phyloP scores from a whole-genome alignment of 2,113 vertebrate species.

The Indicator indicator region DNA sequence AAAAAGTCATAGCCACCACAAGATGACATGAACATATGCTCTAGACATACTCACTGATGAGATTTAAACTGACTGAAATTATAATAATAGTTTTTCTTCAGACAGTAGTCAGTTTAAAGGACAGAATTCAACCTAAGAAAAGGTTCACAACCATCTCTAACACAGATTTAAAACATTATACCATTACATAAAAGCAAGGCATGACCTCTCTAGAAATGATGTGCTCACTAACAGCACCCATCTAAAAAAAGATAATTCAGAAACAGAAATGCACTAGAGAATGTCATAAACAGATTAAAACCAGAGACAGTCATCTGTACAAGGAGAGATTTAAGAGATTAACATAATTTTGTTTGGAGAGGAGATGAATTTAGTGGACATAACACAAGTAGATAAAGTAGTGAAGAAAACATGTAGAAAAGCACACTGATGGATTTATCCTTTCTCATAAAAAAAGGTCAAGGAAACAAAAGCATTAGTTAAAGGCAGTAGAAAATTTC shows the following conservation, averaged over 20 bases:
- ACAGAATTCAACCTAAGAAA: background rate
- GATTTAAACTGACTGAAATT: background rate
- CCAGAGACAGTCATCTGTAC: background rate
- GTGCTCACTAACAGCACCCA: background rate
- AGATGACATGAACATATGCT: background rate
- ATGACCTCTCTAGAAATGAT: background rate
- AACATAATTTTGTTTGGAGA: slow-evolving; percentile 15
- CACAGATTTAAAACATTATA: background rate
- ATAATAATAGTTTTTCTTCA: too few species aligned
- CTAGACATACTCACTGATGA: background rate
- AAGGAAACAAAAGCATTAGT: background rate
- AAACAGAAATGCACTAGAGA: slow-evolving; percentile 28
- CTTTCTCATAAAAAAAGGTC: background rate
- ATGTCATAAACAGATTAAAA: slow-evolving; percentile 52
- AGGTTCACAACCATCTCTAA: background rate
- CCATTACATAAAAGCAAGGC: background rate
- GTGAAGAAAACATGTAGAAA: background rate
- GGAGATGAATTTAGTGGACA: background rate
- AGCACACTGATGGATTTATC: background rate
- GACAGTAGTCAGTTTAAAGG: background rate
- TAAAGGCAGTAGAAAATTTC: background rate
- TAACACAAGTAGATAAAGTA: background rate
- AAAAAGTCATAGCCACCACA: background rate
- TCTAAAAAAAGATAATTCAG: slow-evolving; percentile 43
- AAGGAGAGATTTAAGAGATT: slow-evolving; percentile 58